A percentile compares a stretch with the other conserved stretches of the same genome.
These are phyloP conservation scores for Drosophila jambulina DNA, from an alignment of 1,140 invertebrate species.

Conservation along the genomic window DNA sequence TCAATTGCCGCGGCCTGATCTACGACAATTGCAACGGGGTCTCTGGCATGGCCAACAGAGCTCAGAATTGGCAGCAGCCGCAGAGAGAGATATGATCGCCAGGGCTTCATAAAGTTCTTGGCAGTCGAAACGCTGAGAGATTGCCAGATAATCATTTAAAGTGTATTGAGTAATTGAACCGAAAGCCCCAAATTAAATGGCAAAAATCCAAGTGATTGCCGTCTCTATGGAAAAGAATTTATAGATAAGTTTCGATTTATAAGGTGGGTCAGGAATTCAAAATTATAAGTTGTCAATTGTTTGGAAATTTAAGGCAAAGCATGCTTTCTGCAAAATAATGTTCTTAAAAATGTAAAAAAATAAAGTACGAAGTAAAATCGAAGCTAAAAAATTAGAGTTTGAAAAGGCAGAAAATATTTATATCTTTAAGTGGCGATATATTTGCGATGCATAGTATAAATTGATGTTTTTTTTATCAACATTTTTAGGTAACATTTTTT, in stretches of 20 bases:
- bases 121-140: slow-evolving; percentile 23
- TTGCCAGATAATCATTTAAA: slow-evolving; percentile 46
- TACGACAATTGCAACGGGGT: slow-evolving; percentile 46
- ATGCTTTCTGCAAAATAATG: not conserved
- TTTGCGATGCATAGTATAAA: too few relatives aligned
- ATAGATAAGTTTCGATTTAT: not conserved
- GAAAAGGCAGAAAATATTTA: too few relatives aligned
- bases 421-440: too few relatives aligned
- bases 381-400: too few relatives aligned
- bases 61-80: slow-evolving; percentile 18
- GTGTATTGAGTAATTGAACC: slow-evolving; percentile 50
- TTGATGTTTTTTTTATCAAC: too few relatives aligned
- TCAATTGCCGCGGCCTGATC: slow-evolving; percentile 44
- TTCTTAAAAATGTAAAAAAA: not conserved
- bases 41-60: slow-evolving; percentile 11
- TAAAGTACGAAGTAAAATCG: not conserved
- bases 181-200: slow-evolving; percentile 44
- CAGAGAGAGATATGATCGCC: slow-evolving; percentile 39
- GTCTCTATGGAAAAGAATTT: not conserved
- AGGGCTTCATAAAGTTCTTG: slow-evolving; percentile 35
- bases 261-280: slow-evolving; percentile 4
- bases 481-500: too few relatives aligned
- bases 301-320: not conserved
- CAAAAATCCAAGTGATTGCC: slow-evolving; percentile 20
- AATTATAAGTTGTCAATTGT: slow-evolving; percentile 1